Evolutionary conservation across 2,113 vertebrate species (phyloP).

Genomic region (Turdus rufiventris): DNA sequence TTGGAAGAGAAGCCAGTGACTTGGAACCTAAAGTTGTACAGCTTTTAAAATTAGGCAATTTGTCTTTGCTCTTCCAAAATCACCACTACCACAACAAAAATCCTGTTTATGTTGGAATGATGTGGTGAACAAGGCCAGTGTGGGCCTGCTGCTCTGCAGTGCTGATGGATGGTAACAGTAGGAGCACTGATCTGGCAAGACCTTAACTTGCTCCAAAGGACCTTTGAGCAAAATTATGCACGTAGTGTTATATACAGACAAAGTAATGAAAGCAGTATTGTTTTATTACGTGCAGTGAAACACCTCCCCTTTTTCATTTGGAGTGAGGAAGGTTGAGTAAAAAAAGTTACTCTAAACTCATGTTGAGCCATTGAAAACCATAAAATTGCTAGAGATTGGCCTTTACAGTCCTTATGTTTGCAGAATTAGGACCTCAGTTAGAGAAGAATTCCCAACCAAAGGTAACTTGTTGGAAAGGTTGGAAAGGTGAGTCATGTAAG

Average conservation of each 20-base stretch:
- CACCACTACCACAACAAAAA: rapidly evolving
- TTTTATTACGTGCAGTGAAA: not conserved
- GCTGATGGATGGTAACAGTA: not conserved
- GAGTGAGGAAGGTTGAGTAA: not conserved
- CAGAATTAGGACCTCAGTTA: not conserved
- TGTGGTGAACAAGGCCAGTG: not conserved
- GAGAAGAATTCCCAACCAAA: not conserved
- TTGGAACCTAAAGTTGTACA: not conserved
- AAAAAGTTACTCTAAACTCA: not conserved
- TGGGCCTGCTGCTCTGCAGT: not conserved
- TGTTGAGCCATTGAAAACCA: not conserved
- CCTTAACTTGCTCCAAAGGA: not conserved
- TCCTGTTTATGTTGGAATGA: not conserved
- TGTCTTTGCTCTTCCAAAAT: not conserved
- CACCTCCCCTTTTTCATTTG: not conserved
- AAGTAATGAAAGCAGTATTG: not conserved
- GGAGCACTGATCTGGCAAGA: not conserved
- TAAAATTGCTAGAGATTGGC: not conserved
- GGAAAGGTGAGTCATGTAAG: not conserved
- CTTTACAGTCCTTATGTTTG: not conserved
- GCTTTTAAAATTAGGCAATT: not conserved
- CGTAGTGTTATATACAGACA: not conserved
- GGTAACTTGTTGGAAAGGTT: not conserved
- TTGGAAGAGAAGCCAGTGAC: not conserved
- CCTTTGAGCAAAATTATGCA: not conserved